Base-by-base conservation (phyloP, 2,888 invertebrate species). In the Heteromurus nitidus region DNA sequence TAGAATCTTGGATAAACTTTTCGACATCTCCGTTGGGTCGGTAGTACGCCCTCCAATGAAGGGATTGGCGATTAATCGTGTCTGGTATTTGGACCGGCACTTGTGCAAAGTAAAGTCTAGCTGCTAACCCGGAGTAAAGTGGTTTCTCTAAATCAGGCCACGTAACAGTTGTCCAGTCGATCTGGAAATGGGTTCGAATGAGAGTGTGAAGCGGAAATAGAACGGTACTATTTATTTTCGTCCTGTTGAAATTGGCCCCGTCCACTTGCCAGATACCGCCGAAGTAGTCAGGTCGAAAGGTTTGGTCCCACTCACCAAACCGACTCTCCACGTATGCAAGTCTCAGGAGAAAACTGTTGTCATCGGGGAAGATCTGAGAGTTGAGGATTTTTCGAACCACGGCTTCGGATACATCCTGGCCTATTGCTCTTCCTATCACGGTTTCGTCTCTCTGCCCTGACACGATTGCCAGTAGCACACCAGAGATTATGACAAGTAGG, bases 201-300 rank as follows among this genome's bases (percentile, higher is more conserved):
- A 50, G 16, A 1, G 18, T 36, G 22, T 42, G 28, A 3, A 20
- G 26, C 3, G 18, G 28, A 16, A 5, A 2, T 1, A 73, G 22
- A 3, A 7, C 30, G 2, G 20, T 58, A 55, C 36, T 50, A 53
- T 20, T 30, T 2, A 62, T 18, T 69, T 72, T 20, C 1, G 83
- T 81, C 3, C 1, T n/a, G 0, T 73, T 60, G 68, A 73, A 81
- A 13, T 36, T 18, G 13, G 26, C n/a, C 42, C 79, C 60, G 13
- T 47, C 58, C 2, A 84, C 69, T 60, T 82, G 76, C 84, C 84
- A 84, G 20, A 84, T 84, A 20, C 84, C 84, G 5, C 84, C 84
- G 42, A 30, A 62, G 67, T 64, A 80, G 11, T 24, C 62, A 16
- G 44, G 18, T 7, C 65, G 26, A 36, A 65, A 82, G 16, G 84